A percentile compares a stretch with the other conserved stretches of the same genome.
Conservation (phyloP, 1,140 invertebrate species). For the Octopus sinensis region DNA sequence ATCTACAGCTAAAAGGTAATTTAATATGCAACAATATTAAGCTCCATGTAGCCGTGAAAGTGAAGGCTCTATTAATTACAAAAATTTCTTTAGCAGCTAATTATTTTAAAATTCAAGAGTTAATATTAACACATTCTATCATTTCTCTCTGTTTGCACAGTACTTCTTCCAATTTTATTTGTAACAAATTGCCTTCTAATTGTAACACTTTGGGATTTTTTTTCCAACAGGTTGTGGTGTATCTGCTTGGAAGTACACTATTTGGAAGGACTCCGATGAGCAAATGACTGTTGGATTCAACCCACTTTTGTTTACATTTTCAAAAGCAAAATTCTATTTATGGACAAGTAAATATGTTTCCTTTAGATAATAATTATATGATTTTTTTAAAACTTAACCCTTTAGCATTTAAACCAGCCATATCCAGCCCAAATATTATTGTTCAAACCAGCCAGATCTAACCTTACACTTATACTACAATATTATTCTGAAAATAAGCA, state of each 20-base stretch:
- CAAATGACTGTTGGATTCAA: constrained; percentile 52
- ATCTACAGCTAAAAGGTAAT: too few relatives aligned
- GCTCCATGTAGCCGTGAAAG: too few relatives aligned
- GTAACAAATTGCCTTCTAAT: constrained; percentile 1
- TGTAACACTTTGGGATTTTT: constrained; percentile 8
- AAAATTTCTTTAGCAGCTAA: too few relatives aligned
- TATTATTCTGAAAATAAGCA: too few relatives aligned
- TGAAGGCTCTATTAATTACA: too few relatives aligned
- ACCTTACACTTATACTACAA: too few relatives aligned
- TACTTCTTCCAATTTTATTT: not conserved
- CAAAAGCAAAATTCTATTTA: constrained; percentile 64
- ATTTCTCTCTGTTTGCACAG: not conserved
- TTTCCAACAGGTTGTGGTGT: constrained; percentile 43
- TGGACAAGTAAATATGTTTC: constrained; percentile 51
- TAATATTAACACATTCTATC: not conserved
- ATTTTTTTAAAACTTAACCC: too few relatives aligned
- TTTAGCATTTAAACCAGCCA: too few relatives aligned
- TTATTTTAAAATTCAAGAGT: not conserved
- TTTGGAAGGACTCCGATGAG: constrained; percentile 53
- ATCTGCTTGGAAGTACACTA: constrained; percentile 62
- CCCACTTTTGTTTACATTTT: constrained; percentile 38
- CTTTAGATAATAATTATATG: too few relatives aligned
- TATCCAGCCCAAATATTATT: too few relatives aligned
- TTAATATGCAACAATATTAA: too few relatives aligned
- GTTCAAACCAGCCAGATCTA: too few relatives aligned